A percentile compares a stretch with the other conserved stretches of the same genome.
These are phyloP conservation scores for Argentina silus DNA, from an alignment of 2,797 vertebrate species.

Conservation along the genomic window DNA sequence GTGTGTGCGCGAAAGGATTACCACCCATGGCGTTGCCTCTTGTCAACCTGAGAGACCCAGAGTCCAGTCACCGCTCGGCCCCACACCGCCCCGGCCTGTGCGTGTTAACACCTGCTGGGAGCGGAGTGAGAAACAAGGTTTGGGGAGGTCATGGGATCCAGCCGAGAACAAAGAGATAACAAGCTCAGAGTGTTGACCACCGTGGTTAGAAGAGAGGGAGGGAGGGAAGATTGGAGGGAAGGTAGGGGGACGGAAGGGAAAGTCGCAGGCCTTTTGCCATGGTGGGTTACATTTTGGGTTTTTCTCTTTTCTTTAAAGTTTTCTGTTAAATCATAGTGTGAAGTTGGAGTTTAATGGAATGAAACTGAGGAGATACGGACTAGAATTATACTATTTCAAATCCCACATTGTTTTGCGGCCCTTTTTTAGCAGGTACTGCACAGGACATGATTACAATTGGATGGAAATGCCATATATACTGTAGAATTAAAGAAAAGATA, in stretches of 20 bases:
- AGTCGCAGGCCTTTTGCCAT: neutral
- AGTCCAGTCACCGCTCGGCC: neutral
- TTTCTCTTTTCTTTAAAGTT: neutral
- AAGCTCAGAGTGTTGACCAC: neutral
- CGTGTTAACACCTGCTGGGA: neutral
- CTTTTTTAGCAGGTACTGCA: no score
- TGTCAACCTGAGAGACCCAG: neutral
- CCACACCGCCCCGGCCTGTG: neutral
- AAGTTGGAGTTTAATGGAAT: neutral
- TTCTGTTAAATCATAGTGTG: neutral
- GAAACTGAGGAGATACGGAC: neutral
- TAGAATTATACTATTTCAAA: no score
- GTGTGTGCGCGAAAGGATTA: neutral
- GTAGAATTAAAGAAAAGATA: no score
- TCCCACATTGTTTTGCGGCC: no score
- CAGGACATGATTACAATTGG: no score
- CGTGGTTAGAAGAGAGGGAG: neutral
- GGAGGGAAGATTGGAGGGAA: neutral
- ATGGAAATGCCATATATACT: no score
- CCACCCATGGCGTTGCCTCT: no score
- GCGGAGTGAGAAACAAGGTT: neutral
- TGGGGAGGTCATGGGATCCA: neutral
- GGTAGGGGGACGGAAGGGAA: neutral
- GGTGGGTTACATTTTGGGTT: neutral
- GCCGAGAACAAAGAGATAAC: conserved; percentile 7